These are phyloP conservation scores for Drosophila nigricruria DNA, from an alignment of 2,888 invertebrate genomes.

Conservation along the genomic window DNA sequence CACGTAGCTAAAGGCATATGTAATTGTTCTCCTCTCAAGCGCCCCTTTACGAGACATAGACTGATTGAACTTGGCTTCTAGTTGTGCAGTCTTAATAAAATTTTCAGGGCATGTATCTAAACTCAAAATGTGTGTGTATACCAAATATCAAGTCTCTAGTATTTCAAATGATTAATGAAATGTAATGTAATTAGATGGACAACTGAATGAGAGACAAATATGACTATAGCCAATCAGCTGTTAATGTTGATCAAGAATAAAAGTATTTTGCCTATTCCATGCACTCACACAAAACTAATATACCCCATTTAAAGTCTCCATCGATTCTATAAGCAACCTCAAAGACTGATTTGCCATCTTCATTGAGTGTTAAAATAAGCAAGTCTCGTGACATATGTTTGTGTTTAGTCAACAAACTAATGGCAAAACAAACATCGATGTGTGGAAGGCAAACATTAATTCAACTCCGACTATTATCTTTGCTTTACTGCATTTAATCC, in stretches of 20 bases:
- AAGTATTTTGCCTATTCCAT: background rate
- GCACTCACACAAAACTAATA: background rate
- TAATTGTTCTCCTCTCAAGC: background rate
- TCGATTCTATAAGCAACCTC: background rate
- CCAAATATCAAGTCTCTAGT: background rate
- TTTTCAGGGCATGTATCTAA: background rate
- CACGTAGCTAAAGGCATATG: background rate
- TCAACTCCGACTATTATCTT: conserved; percentile 18
- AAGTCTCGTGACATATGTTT: conserved; percentile 7
- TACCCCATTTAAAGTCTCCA: background rate
- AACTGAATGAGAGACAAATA: no score
- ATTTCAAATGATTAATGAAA: no score
- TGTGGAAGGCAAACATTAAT: conserved; percentile 10
- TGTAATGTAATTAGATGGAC: no score
- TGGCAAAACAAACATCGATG: conserved; percentile 10
- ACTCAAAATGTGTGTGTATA: background rate
- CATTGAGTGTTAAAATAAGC: conserved; percentile 2
- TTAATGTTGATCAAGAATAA: background rate
- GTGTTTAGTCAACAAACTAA: conserved; percentile 16
- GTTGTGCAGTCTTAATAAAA: background rate
- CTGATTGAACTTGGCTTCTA: background rate
- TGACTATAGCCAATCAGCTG: background rate
- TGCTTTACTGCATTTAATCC: conserved; percentile 52
- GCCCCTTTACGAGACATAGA: no score
- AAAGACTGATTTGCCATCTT: background rate